Evolutionary conservation across 35 echinoderm and acorn worm species (phyloP).

Genomic region (Hemicentrotus pulcherrimus): DNA sequence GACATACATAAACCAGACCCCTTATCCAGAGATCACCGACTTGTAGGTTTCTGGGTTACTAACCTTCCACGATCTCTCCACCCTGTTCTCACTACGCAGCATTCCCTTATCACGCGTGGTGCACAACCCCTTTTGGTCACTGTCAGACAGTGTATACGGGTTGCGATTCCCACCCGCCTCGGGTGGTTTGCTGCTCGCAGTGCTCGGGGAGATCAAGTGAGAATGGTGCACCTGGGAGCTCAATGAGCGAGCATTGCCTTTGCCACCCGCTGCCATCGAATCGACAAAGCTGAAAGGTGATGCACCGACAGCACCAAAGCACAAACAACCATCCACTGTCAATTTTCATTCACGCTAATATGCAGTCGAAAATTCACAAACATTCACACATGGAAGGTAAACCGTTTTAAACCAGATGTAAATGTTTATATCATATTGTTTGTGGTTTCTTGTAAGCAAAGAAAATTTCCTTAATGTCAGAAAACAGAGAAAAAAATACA

Average conservation of each 20-base stretch:
- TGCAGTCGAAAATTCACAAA: background rate
- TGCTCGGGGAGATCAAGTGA: background rate
- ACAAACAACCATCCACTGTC: slow-evolving; percentile 22
- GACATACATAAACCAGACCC: background rate
- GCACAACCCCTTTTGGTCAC: background rate
- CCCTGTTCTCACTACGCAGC: background rate
- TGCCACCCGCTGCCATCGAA: slow-evolving; percentile 15
- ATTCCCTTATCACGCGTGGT: background rate
- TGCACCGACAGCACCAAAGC: slow-evolving; percentile 1
- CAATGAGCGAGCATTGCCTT: slow-evolving; percentile 29
- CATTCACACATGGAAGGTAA: background rate
- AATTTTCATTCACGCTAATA: slow-evolving; percentile 2
- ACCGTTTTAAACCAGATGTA: background rate
- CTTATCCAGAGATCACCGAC: background rate
- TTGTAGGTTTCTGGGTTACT: slow-evolving; percentile 43
- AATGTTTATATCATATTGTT: no score
- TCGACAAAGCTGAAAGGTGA: background rate
- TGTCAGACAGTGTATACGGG: background rate
- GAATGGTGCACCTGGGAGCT: background rate
- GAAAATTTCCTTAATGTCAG: no score
- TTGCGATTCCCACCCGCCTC: background rate
- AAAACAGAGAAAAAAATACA: no score
- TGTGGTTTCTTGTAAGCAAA: no score
- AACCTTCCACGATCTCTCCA: background rate
- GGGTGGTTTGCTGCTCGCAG: background rate